These are phyloP conservation scores for Muntiacus muntjak DNA, from an alignment of 2,113 vertebrate genomes.

Conservation along the genomic window DNA sequence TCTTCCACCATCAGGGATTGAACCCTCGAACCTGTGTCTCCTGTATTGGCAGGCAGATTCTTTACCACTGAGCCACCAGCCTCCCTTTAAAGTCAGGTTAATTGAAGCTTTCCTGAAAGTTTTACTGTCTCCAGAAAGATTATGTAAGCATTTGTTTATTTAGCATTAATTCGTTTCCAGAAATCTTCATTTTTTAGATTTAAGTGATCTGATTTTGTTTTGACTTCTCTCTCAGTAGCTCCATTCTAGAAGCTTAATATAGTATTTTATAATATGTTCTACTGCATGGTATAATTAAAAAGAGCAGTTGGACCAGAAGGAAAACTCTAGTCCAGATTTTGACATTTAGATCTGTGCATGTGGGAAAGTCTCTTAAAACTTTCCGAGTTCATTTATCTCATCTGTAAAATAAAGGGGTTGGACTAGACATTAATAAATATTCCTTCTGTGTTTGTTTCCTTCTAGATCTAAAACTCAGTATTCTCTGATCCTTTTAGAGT, in stretches of 20 bases:
- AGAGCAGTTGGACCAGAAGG: slow-evolving; percentile 6
- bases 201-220: not conserved
- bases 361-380: not conserved
- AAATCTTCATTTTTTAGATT: not conserved
- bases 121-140: not conserved
- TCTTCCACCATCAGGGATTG: not conserved
- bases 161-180: not conserved
- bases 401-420: not conserved
- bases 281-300: not conserved
- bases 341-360: slow-evolving; percentile 28
- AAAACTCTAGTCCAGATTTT: slow-evolving; percentile 30
- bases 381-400: not conserved
- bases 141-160: not conserved
- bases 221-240: not conserved
- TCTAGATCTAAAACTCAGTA: not conserved
- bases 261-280: slow-evolving; percentile 17
- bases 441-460: not conserved
- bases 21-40: not conserved
- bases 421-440: not conserved
- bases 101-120: not conserved
- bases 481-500: not conserved
- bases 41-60: not conserved
- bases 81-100: not conserved
- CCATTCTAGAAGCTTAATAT: not conserved
- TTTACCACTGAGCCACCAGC: not conserved